Percentiles rank a stretch among this genome's conserved stretches.
Conservation (phyloP, 2,888 invertebrate species). For the Hetaerina titia region DNA sequence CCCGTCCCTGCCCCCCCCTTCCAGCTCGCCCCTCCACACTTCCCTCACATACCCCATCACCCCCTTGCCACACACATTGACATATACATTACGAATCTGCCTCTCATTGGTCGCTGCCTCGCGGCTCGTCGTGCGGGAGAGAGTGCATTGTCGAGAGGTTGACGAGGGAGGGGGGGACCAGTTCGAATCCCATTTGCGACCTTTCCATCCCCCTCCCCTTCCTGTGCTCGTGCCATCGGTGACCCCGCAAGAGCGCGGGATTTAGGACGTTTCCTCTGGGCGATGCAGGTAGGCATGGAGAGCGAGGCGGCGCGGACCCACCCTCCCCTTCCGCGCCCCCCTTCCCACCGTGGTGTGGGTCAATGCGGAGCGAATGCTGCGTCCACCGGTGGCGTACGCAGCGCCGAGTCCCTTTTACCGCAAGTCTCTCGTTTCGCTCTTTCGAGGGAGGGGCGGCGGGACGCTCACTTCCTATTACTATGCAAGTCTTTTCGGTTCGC, state of each 20-base stretch:
- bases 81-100: background rate
- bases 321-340: background rate
- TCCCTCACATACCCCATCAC: background rate
- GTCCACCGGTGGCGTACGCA: background rate
- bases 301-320: background rate
- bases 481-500: too few species aligned
- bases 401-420: background rate
- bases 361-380: background rate
- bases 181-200: constrained; percentile 26
- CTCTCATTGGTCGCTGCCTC: background rate
- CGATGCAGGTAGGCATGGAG: background rate
- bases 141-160: background rate
- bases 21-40: too few species aligned
- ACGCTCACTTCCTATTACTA: too few species aligned
- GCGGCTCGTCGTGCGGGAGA: background rate
- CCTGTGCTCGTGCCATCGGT: background rate
- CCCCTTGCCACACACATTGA: background rate
- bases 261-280: background rate
- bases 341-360: background rate
- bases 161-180: background rate
- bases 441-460: too few species aligned
- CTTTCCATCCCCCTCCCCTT: background rate
- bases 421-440: too few species aligned
- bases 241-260: background rate
- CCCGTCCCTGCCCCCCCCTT: background rate